Evolutionary conservation across 2,888 invertebrate species (phyloP).

Genomic region (Drosophila aldrichi): DNA sequence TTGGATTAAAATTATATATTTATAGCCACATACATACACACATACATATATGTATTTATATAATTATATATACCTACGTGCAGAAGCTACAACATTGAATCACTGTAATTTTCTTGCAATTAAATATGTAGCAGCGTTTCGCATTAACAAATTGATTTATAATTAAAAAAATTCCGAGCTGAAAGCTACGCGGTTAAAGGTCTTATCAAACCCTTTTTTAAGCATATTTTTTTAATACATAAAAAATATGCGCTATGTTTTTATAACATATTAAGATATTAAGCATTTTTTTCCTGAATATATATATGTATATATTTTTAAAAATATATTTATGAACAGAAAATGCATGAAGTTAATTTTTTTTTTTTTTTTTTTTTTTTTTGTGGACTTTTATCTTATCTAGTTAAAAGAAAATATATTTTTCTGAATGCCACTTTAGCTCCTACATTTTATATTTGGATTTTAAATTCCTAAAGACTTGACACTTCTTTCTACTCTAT

Average conservation of each 20-base stretch:
- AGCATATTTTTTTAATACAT: neutral
- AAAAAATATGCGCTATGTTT: neutral
- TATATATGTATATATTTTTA: neutral
- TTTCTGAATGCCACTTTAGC: too few relatives aligned
- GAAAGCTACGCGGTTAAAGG: constrained; percentile 13
- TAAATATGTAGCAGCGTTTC: constrained; percentile 54
- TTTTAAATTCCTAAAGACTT: neutral
- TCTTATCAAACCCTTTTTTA: neutral
- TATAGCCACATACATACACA: neutral
- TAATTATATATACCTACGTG: constrained; percentile 13
- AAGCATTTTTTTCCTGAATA: neutral
- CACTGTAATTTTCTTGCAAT: constrained; percentile 57
- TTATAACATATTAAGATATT: neutral
- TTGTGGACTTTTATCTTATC: neutral
- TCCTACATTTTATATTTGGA: too few relatives aligned
- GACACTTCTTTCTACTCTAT: neutral
- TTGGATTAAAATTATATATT: constrained; percentile 52
- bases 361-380: neutral
- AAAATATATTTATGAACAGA: neutral
- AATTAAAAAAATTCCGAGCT: constrained; percentile 59
- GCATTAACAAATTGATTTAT: constrained; percentile 68
- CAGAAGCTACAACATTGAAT: constrained; percentile 32
- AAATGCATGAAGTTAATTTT: neutral
- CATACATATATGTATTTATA: constrained; percentile 3
- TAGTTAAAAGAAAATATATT: neutral